Conservation (phyloP, 2,797 vertebrate genomes). For the Pantherophis vulpinus region DNA sequence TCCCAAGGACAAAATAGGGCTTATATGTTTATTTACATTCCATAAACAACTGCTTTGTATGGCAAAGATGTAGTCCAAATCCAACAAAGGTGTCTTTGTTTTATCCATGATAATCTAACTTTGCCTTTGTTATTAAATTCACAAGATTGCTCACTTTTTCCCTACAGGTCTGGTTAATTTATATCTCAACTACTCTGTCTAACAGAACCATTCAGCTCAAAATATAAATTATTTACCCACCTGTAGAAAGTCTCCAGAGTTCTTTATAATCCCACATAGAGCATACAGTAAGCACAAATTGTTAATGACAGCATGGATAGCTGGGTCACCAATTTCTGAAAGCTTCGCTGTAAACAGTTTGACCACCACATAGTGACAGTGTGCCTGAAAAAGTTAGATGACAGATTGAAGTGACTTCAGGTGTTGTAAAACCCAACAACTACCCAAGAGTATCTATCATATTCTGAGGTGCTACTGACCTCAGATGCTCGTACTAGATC, state of each 20-base stretch:
- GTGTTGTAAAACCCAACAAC: neutral
- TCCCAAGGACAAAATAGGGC: neutral
- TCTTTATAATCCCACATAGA: slow-evolving; percentile 83
- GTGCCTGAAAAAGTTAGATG: slow-evolving; percentile 75
- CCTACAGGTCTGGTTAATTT: rapidly evolving
- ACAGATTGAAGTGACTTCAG: slow-evolving; percentile 11
- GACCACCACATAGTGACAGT: slow-evolving; percentile 93
- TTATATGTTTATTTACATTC: neutral
- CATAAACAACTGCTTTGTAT: neutral
- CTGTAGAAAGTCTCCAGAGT: slow-evolving; percentile 91
- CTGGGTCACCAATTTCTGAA: slow-evolving; percentile 75
- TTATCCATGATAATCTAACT: neutral
- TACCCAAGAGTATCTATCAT: rapidly evolving
- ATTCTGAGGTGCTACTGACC: slow-evolving; percentile 70
- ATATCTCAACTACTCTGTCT: neutral
- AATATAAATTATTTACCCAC: slow-evolving; percentile 65
- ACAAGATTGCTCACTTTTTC: neutral
- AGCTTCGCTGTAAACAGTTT: slow-evolving; percentile 89
- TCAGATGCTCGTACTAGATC: slow-evolving; percentile 91
- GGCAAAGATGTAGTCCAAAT: neutral
- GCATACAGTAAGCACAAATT: slow-evolving; percentile 86
- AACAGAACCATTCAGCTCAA: neutral
- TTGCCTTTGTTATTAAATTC: neutral
- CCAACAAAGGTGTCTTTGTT: neutral
- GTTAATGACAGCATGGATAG: slow-evolving; percentile 79